Percentiles rank a stretch among this genome's conserved stretches.
These are phyloP conservation scores for Drosophila merina DNA, from an alignment of 2,888 invertebrate genomes.

Conservation along the genomic window DNA sequence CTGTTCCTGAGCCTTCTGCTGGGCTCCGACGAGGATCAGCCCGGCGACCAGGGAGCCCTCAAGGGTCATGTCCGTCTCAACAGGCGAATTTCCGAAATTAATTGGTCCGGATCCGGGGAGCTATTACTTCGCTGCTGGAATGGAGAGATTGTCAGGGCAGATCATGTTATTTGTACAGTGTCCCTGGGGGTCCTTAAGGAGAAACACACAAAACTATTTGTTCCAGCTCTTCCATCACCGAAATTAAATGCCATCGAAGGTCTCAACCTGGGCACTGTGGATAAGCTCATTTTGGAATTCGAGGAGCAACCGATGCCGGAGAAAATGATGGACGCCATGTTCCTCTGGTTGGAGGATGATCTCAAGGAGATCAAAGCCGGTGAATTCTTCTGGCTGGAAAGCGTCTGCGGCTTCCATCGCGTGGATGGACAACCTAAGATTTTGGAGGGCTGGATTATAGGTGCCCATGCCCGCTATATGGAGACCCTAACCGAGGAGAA, in stretches of 20 bases:
- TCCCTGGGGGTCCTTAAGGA: conserved; percentile 87
- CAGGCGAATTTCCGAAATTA: conserved; percentile 66
- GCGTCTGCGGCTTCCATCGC: conserved; percentile 87
- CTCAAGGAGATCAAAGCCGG: conserved; percentile 62
- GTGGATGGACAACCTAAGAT: conserved; percentile 86
- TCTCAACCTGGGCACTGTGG: conserved; percentile 86
- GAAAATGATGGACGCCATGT: conserved; percentile 84
- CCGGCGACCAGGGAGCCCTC: conserved; percentile 68
- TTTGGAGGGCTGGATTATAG: conserved; percentile 89
- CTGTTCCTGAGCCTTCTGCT: conserved; percentile 88
- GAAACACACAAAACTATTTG: conserved; percentile 82
- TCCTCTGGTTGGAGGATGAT: conserved; percentile 86
- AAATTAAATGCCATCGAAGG: conserved; percentile 85
- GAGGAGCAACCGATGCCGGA: conserved; percentile 85
- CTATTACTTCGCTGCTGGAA: conserved; percentile 75
- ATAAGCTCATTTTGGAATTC: conserved; percentile 87
- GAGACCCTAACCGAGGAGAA: conserved; percentile 86
- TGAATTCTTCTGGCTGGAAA: conserved; percentile 86
- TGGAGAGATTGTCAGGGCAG: conserved; percentile 83
- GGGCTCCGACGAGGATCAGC: conserved; percentile 59
- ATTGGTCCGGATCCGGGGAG: conserved; percentile 57
- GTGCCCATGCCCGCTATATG: conserved; percentile 86
- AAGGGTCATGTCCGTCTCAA: conserved; percentile 76
- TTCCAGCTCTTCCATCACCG: conserved; percentile 84
- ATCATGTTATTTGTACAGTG: conserved; percentile 86